Base-by-base conservation (phyloP, 2,888 invertebrate species). In the Conchocele bisecta region DNA sequence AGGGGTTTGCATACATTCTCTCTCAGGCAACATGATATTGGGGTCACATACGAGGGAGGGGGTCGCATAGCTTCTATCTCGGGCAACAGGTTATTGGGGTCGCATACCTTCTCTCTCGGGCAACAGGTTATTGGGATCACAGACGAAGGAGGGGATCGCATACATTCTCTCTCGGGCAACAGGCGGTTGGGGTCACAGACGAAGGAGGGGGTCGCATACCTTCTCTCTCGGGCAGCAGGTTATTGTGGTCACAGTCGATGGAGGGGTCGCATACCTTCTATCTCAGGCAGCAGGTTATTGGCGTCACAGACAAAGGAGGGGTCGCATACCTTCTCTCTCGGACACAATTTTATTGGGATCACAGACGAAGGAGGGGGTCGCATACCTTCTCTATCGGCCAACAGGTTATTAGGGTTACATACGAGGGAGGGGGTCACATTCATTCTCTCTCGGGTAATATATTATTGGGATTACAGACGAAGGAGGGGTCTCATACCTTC, bases 271-370 rank as follows among this genome's bases (percentile, higher is more conserved):
- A 28, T 50, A 76, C 79, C 75, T 53, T 42, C 41, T 11, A 15
- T 33, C 31, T 26, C 56, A 7, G 67, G 58, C 6, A 83, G 68
- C 1, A 76, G 20, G 6, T 64, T 63, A 28, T 74, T 65, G 0
- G 83, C 81, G 57, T 83, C 83, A 70, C 83, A 83, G 20, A 83
- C 41, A 44, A 73, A 79, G 4, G 81, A 80, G 2, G 71, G 63
- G 4, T 41, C 37, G 9, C n/a, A 28, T 50, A 76, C 79, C 75
- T 53, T 42, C 41, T 11, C n/a, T 33, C 31, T 26, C 56, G 67
- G 58, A n/a, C 6, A 83, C 66, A 2, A 76, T 24, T 4, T 64
- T 63, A 28, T 74, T 65, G 0, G 83, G 83, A 56, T 83, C 83
- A n/a, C n/a, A n/a, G n/a, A n/a, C n/a, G n/a, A n/a, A n/a, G n/a